Base-by-base conservation (phyloP, 1,140 invertebrate genomes). In the Drosophila kurseongensis region DNA sequence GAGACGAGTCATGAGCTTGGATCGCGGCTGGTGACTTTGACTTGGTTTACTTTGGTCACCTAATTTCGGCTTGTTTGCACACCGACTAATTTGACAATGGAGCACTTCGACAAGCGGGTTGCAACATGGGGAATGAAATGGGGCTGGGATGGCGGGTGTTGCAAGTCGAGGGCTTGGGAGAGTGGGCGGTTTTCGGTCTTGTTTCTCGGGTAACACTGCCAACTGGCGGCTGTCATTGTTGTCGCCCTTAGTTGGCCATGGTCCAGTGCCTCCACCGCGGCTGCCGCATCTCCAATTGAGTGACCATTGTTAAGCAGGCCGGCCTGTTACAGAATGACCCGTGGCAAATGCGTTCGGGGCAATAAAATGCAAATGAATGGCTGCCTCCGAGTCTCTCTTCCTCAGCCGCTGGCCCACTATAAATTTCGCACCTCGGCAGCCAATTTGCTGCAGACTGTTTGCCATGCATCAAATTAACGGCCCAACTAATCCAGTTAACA, bases 361-460 rank as follows among this genome's bases (percentile, higher is more conserved):
- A 80, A 89, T 89, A 89, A 89, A 89, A 89, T 89, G 84, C 74
- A 89, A 89, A 89, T 89, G 81, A 89, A 89, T 89, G 84, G 61
- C 57, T 68, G 65, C 42, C 48, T 73, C 73, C 13, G 48, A 9
- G 4, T 18, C 48, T 23, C 41, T 48, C 40, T 35, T 55, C 40
- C 38, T 62, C 27, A 18, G 51, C 63, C 44, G 2, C 27, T 71
- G 73, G 59, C 35, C 58, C 16, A 12, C 40, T 36, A 76, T 76
- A 75, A 54, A 59, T 58, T 86, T 76, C 80, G 80, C 84, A 89
- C 84, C 82, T 86, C 66, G 67, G 75, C 78, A 48, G 66, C 71
- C 79, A 88, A 76, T 82, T 86, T 88, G 75, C 77, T 81, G 65
- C 83, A 67, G 45, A 48, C 67, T 65, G 55, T 67, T 66, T 75